A percentile compares a stretch with the other conserved stretches of the same genome.
Evolutionary conservation across 30 jellyfish, hydroid and myxozoan species (phyloP).

Genomic region (Pseudorhiza aurosa): DNA sequence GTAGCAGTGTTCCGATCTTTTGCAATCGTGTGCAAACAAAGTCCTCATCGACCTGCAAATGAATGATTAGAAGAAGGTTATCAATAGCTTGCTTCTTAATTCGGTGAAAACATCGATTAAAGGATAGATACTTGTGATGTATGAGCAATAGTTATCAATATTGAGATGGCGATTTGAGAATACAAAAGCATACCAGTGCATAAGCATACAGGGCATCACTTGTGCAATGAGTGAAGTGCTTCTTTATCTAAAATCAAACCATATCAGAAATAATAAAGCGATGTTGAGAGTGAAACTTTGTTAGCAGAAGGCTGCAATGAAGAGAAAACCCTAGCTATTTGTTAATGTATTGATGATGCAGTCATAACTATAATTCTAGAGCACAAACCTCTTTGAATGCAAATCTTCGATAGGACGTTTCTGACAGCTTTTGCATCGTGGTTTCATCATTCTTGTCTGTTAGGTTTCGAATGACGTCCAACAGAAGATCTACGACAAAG

Average conservation of each 20-base stretch:
- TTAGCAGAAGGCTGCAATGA: too few species aligned
- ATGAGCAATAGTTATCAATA: too few species aligned
- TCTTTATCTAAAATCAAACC: background rate
- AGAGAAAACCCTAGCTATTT: background rate
- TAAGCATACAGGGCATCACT: background rate
- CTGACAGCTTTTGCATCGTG: background rate
- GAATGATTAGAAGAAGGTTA: too few species aligned
- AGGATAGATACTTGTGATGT: too few species aligned
- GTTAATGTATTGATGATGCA: background rate
- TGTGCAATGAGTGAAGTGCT: background rate
- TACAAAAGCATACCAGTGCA: background rate
- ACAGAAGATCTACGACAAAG: background rate
- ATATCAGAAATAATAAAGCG: too few species aligned
- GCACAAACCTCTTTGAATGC: slow-evolving; percentile 1
- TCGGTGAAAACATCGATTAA: too few species aligned
- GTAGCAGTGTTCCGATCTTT: background rate
- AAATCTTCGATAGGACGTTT: background rate
- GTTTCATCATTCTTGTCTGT: background rate
- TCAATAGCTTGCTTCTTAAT: too few species aligned
- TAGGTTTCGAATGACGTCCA: background rate
- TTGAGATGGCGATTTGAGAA: background rate
- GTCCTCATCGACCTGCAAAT: slow-evolving; percentile 28
- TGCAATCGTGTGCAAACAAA: slow-evolving; percentile 1
- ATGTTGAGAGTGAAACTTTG: too few species aligned
- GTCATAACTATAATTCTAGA: too few species aligned